These are phyloP conservation scores for Peromyscus maniculatus DNA, from an alignment of 2,113 vertebrate genomes.

Conservation along the genomic window DNA sequence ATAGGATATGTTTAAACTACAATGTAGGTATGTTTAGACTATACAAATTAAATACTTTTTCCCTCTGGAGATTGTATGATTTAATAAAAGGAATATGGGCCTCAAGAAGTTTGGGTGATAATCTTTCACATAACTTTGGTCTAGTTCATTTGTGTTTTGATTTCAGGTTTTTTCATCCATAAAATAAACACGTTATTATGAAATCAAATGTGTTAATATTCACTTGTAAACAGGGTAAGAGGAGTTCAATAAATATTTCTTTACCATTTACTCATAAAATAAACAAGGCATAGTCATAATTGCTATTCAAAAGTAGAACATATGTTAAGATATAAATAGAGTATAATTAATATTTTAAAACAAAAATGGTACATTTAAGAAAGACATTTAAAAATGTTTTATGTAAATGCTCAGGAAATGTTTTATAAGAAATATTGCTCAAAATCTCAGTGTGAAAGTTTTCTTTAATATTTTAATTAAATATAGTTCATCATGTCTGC, in stretches of 20 bases:
- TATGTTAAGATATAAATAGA: neutral
- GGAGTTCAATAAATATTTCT: neutral
- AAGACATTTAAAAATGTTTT: neutral
- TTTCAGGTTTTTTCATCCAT: neutral
- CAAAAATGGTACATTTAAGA: neutral
- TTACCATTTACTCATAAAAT: neutral
- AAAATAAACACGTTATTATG: slow-evolving; percentile 5
- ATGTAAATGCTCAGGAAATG: neutral
- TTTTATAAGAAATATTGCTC: neutral
- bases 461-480: neutral
- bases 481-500: neutral
- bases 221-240: neutral
- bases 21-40: neutral
- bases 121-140: neutral
- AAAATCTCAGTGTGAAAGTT: neutral
- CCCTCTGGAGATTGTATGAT: neutral
- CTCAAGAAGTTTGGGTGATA: neutral
- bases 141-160: slow-evolving; percentile 1
- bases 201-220: slow-evolving; percentile 4
- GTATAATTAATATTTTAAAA: slow-evolving; percentile 37
- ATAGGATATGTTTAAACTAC: neutral
- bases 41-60: neutral
- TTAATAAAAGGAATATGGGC: neutral
- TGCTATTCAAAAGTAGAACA: neutral
- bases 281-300: neutral